Percentiles rank a stretch among this genome's conserved stretches.
Conservation (phyloP, 1,140 invertebrate genomes). For the Drosophila melanica region DNA sequence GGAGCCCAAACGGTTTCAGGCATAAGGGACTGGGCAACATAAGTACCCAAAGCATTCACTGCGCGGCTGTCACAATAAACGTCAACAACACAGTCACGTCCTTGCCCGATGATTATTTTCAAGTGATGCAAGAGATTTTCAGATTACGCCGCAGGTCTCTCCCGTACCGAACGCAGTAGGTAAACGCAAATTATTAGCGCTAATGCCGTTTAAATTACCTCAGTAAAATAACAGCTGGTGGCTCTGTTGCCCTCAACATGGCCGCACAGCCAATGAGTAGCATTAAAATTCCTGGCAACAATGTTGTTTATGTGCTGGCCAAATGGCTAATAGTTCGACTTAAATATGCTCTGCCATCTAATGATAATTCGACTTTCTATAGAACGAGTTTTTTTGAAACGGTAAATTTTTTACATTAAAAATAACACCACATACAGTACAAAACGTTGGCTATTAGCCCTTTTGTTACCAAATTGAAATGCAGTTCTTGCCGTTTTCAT, state of each 20-base stretch:
- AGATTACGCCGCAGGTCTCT: conserved; percentile 38
- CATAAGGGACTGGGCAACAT: not conserved
- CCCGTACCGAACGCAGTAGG: conserved; percentile 5
- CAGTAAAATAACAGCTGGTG: conserved; percentile 51
- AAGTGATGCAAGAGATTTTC: conserved; percentile 46
- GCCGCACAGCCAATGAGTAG: not conserved
- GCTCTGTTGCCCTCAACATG: not conserved
- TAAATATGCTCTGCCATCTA: conserved; percentile 2
- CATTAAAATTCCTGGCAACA: conserved; percentile 50
- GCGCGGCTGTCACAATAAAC: conserved; percentile 69
- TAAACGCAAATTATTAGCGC: conserved; percentile 59
- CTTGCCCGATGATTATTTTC: conserved; percentile 54
- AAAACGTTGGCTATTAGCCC: too few species aligned
- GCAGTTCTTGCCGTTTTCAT: not conserved
- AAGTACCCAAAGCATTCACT: conserved; percentile 21
- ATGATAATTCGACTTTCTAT: not conserved
- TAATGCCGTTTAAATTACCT: conserved; percentile 61
- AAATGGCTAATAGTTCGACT: conserved; percentile 1
- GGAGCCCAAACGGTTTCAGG: conserved; percentile 10
- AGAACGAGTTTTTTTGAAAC: too few species aligned
- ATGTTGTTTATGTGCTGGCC: conserved; percentile 34
- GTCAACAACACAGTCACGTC: conserved; percentile 64
- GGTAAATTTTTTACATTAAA: too few species aligned
- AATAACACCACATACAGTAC: too few species aligned
- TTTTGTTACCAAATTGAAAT: not conserved